These are phyloP conservation scores for Rhipidura dahli DNA, from an alignment of 2,113 vertebrate species.

Conservation along the genomic window DNA sequence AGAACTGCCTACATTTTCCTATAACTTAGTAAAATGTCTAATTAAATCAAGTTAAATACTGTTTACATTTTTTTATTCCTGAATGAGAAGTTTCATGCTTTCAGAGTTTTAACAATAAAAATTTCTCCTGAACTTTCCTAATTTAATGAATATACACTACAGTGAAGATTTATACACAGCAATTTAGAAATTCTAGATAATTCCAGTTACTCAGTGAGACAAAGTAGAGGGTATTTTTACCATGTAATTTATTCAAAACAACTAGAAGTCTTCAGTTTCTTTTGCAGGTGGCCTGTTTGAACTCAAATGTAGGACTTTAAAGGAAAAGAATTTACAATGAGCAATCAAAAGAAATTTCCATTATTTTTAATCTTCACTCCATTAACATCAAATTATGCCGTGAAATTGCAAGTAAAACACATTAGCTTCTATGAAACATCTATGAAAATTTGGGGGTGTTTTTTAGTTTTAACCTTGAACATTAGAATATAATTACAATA, in stretches of 20 bases:
- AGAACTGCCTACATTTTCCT: neutral
- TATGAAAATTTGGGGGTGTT: neutral
- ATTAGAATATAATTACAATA: neutral
- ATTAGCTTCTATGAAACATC: neutral
- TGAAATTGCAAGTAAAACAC: neutral
- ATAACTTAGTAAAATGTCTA: neutral
- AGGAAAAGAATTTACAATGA: neutral
- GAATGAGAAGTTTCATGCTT: neutral
- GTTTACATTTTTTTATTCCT: neutral
- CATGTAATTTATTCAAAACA: neutral
- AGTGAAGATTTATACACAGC: neutral
- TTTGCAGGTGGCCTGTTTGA: neutral
- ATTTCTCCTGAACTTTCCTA: neutral
- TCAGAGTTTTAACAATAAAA: neutral
- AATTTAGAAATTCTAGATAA: neutral
- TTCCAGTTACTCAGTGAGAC: neutral
- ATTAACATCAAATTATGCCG: rapidly evolving
- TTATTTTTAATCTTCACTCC: neutral
- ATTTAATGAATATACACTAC: neutral
- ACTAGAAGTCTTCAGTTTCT: neutral
- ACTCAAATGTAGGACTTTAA: neutral
- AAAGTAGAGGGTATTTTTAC: neutral
- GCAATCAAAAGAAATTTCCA: neutral
- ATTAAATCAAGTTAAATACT: neutral
- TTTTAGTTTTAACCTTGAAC: neutral